phyloP scores from a whole-genome alignment of 2,888 invertebrate species.

The Lymantria dispar region DNA sequence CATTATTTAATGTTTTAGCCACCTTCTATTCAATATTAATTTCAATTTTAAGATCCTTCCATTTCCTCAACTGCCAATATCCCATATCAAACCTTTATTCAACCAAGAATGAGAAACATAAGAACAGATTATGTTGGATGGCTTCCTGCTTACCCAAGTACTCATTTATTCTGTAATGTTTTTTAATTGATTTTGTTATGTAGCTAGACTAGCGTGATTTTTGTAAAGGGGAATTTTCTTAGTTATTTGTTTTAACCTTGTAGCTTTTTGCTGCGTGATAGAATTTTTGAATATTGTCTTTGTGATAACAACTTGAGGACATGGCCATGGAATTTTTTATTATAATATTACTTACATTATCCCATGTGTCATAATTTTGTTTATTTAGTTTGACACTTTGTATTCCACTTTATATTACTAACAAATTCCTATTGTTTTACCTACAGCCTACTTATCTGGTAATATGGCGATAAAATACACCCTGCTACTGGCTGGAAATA shows the following conservation, averaged over 20 bases:
- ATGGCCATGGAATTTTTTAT: background rate
- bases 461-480: no score
- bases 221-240: background rate
- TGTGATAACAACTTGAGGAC: background rate
- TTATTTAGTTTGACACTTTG: no score
- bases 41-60: constrained; percentile 56
- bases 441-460: no score
- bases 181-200: background rate
- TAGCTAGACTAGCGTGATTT: background rate
- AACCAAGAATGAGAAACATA: constrained; percentile 52
- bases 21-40: constrained; percentile 1
- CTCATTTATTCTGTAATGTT: constrained; percentile 18
- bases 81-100: constrained; percentile 39
- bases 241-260: background rate
- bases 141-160: constrained; percentile 64
- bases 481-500: no score
- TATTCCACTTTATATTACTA: no score
- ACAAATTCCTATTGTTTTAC: no score
- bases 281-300: background rate
- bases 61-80: constrained; percentile 62
- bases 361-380: background rate
- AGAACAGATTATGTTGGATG: constrained; percentile 52
- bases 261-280: background rate
- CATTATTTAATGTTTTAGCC: background rate
- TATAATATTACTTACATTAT: constrained; percentile 4